Evolutionary conservation across 2,797 vertebrate species (phyloP).

Genomic region (Clarias pachynema): DNA sequence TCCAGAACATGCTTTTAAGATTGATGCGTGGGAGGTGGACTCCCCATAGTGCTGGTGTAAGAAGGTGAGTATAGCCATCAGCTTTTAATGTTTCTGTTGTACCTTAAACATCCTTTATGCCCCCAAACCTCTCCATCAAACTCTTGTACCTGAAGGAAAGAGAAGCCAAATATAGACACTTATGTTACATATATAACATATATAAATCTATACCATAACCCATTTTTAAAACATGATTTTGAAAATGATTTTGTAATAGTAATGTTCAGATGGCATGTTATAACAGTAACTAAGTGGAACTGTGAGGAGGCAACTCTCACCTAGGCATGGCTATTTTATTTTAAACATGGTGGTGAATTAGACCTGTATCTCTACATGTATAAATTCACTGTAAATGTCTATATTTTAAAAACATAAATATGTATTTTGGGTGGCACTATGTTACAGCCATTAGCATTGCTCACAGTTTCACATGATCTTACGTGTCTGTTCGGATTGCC

Average conservation of each 20-base stretch:
- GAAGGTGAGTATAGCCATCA: constrained; percentile 39
- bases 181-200: background rate
- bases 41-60: constrained; percentile 33
- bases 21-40: constrained; percentile 40
- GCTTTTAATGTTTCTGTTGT: constrained; percentile 38
- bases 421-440: background rate
- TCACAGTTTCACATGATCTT: background rate
- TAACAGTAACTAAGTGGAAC: constrained; percentile 15
- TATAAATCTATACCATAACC: background rate
- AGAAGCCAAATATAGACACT: constrained; percentile 11
- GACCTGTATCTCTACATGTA: background rate
- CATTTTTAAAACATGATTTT: background rate
- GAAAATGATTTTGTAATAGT: constrained; percentile 3
- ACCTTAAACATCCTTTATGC: constrained; percentile 19
- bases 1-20: constrained; percentile 46
- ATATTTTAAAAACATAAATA: background rate
- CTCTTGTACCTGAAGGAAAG: constrained; percentile 16
- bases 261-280: constrained; percentile 36
- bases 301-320: background rate
- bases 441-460: background rate
- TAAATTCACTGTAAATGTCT: too few species aligned
- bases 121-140: background rate
- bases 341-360: background rate
- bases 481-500: background rate
- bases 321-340: constrained; percentile 1